A percentile compares a stretch with the other conserved stretches of the same genome.
phyloP scores from a whole-genome alignment of 2,113 vertebrate genomes.

The Danionella cerebrum region DNA sequence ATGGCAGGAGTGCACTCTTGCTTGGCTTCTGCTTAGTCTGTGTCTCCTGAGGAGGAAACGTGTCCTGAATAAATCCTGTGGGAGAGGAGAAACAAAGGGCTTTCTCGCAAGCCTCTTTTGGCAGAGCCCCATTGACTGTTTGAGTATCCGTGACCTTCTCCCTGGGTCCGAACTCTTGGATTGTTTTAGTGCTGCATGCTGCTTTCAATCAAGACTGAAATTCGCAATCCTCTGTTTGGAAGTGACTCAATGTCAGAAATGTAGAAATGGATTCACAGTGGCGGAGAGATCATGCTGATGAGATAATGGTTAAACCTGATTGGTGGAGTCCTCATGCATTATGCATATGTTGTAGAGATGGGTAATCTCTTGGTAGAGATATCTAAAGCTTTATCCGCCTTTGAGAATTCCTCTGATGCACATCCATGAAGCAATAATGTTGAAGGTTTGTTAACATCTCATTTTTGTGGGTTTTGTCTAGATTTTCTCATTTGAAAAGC shows the following conservation, averaged over 20 bases:
- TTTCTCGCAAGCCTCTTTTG: not conserved
- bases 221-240: not conserved
- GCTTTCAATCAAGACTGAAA: not conserved
- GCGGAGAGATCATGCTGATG: not conserved
- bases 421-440: no score
- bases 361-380: not conserved
- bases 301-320: not conserved
- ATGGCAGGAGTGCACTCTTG: not conserved
- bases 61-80: not conserved
- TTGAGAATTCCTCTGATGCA: not conserved
- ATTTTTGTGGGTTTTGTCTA: no score
- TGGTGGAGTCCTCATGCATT: not conserved
- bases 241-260: not conserved
- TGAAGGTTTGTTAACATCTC: no score
- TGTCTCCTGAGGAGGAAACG: not conserved
- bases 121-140: not conserved
- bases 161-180: not conserved
- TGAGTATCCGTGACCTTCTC: slow-evolving; percentile 2
- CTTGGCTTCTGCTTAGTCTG: not conserved
- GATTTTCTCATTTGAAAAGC: no score
- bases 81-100: not conserved
- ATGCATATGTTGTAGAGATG: not conserved
- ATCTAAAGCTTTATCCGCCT: not conserved
- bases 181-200: not conserved
- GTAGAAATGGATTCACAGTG: not conserved